Conservation (phyloP, 2,888 invertebrate species). For the Quadroppia sp. region DNA sequence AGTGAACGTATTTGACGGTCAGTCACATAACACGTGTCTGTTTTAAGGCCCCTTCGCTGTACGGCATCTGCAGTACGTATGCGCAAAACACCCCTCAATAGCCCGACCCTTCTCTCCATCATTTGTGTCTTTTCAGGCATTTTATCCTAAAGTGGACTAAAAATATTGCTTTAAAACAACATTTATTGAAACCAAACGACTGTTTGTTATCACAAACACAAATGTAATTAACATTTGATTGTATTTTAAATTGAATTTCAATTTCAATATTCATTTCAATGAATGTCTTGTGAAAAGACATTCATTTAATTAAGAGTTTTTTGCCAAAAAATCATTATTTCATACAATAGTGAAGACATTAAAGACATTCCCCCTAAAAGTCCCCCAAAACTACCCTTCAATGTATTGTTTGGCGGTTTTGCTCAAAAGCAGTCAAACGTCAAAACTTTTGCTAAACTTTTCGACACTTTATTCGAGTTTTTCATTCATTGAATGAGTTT, state of each 20-base stretch:
- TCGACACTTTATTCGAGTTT: too few species aligned
- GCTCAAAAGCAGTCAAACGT: neutral
- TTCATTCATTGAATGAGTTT: too few species aligned
- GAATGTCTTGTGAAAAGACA: too few species aligned
- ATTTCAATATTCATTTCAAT: too few species aligned
- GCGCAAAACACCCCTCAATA: neutral
- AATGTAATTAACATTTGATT: too few species aligned
- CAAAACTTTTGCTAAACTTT: neutral
- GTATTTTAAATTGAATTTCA: too few species aligned
- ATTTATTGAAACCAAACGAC: neutral
- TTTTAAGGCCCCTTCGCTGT: neutral
- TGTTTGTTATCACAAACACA: too few species aligned
- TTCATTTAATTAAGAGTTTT: too few species aligned
- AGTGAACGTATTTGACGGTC: neutral
- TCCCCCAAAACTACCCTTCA: neutral
- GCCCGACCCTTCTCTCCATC: neutral
- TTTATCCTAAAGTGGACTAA: neutral
- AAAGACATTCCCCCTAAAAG: neutral
- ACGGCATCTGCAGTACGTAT: neutral
- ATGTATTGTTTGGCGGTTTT: neutral
- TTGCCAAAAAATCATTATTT: too few species aligned
- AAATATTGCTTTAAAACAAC: neutral
- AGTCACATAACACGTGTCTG: constrained; percentile 18
- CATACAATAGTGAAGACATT: too few species aligned
- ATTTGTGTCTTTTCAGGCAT: neutral